Base-by-base conservation (phyloP, 2,113 vertebrate genomes). In the Nibea albiflora region DNA sequence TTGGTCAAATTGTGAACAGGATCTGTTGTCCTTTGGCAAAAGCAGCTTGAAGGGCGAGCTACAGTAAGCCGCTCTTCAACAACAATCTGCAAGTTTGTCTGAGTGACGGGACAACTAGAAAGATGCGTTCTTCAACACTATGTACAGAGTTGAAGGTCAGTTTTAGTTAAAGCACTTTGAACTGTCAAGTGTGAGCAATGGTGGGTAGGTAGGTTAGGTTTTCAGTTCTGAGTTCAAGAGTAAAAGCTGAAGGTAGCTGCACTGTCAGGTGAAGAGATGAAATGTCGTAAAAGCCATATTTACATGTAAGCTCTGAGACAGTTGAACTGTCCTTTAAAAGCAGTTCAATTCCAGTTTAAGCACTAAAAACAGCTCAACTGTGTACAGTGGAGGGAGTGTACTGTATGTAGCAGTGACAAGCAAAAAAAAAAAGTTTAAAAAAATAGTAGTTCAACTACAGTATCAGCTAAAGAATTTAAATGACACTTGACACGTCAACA, bases 1-100 rank as follows among this genome's bases (percentile, higher is more conserved):
- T 66, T 49, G n/a, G 10, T 78, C 54, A 54, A 73, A 86, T 3
- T 66, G 61, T 52, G 56, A 78, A 79, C 53, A 62, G 52, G 47
- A 50, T 42, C 68, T 63, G 58, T 17, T 56, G 73, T 77, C 72
- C 64, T 53, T 49, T 61, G 28, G 54, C 42, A 62, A 67, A 63
- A 86, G 75, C 75, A 76, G 49, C 56, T 58, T 26, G 2, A 35
- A 12, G 0, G n/a, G 17, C 50, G 4, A 1, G 0, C 63, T n/a
- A 26, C 24, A 26, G 24, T 26, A 42, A 0, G 15, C 12, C 26
- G 44, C 15, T 26, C 2, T 53, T 24, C 26, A 69, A 22, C 24
- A 28, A 26, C 62, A 63, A 19, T 58, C 7, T 57, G 73, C 17
- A 42, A 26, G 1, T 15, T 16, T 17, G 47, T 69, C 20, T 61